Percentiles rank a stretch among this genome's conserved stretches.
phyloP scores from a whole-genome alignment of 2,113 vertebrate genomes.

The Sphyrna mokarran region DNA sequence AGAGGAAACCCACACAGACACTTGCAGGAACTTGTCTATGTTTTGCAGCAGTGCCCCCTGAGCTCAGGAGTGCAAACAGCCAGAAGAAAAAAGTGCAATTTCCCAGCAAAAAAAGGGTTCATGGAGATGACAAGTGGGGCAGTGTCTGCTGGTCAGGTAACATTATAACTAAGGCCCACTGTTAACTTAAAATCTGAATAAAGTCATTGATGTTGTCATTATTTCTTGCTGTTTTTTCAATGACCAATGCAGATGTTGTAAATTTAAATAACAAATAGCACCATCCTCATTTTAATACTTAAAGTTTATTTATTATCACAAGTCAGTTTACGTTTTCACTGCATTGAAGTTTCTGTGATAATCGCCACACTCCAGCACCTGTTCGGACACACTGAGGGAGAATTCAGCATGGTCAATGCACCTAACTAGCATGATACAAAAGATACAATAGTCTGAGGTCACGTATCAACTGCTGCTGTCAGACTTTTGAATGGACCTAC shows the following conservation, averaged over 20 bases:
- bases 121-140: not conserved
- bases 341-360: too few species aligned
- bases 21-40: not conserved
- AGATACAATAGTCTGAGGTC: too few species aligned
- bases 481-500: too few species aligned
- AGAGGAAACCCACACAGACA: too few species aligned
- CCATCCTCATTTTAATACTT: too few species aligned
- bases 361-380: too few species aligned
- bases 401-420: too few species aligned
- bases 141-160: not conserved
- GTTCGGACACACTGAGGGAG: too few species aligned
- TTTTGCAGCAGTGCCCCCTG: not conserved
- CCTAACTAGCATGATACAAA: too few species aligned
- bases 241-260: not conserved
- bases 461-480: too few species aligned
- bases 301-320: too few species aligned
- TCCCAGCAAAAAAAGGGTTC: not conserved
- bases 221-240: not conserved
- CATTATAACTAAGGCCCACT: not conserved
- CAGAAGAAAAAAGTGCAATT: not conserved
- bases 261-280: not conserved
- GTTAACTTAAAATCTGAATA: not conserved
- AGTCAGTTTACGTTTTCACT: too few species aligned
- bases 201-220: not conserved
- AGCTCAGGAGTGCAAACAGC: not conserved